Evolutionary conservation across 2,888 invertebrate genomes (phyloP).

Genomic region (Muschampia plurimacula): DNA sequence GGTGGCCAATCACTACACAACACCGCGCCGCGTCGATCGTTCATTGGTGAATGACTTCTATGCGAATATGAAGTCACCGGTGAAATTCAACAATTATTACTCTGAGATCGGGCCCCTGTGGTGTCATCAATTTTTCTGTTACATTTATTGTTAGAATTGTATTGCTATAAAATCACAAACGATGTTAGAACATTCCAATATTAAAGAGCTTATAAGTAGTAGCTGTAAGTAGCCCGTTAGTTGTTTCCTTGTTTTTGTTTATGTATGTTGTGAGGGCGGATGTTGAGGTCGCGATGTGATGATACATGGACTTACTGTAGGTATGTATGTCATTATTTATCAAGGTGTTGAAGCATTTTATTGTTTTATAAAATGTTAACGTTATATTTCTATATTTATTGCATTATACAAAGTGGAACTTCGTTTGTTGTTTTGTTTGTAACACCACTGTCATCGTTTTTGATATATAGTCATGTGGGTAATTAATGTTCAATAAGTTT

Average conservation of each 20-base stretch:
- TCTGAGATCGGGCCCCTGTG: too few relatives aligned
- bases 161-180: constrained; percentile 38
- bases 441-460: too few relatives aligned
- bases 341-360: neutral
- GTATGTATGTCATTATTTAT: neutral
- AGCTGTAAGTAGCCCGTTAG: constrained; percentile 58
- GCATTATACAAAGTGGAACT: too few relatives aligned
- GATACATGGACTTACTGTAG: neutral
- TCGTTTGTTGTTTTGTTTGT: too few relatives aligned
- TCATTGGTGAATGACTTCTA: too few relatives aligned
- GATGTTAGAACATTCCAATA: constrained; percentile 67
- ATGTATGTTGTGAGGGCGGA: constrained; percentile 42
- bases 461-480: too few relatives aligned
- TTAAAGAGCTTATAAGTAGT: constrained; percentile 73
- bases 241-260: constrained; percentile 47
- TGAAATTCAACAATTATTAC: too few relatives aligned
- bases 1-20: too few relatives aligned
- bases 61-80: too few relatives aligned
- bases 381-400: too few relatives aligned
- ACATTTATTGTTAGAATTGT: constrained; percentile 12
- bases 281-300: neutral
- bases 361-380: neutral
- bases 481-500: too few relatives aligned
- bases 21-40: too few relatives aligned
- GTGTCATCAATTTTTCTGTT: neutral